Percentiles rank a stretch among this genome's conserved stretches.
phyloP scores from a whole-genome alignment of 2,113 vertebrate genomes.

The Heterocephalus glaber region DNA sequence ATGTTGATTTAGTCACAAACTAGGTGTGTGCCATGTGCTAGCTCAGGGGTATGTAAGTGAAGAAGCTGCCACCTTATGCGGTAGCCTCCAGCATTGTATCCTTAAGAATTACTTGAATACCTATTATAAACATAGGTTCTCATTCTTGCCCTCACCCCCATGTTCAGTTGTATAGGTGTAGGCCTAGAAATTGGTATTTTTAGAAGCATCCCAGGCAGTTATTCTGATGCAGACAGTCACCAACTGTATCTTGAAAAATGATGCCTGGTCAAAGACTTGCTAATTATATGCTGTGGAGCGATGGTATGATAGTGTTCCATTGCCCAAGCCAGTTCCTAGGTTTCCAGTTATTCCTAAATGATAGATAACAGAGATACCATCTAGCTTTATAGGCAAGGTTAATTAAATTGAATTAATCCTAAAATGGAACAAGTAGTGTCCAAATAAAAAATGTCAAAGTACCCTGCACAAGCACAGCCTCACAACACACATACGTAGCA shows the following conservation, averaged over 20 bases:
- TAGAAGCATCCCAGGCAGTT: not conserved
- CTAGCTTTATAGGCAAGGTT: not conserved
- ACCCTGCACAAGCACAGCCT: not conserved
- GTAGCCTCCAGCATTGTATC: not conserved
- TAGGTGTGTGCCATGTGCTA: not conserved
- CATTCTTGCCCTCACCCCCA: not conserved
- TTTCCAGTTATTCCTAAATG: not conserved
- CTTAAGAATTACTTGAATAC: not conserved
- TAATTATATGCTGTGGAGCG: not conserved
- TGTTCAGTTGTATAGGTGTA: not conserved
- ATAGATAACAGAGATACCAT: not conserved
- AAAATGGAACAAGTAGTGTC: not conserved
- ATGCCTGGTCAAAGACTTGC: not conserved
- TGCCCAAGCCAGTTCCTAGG: not conserved
- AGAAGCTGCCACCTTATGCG: not conserved
- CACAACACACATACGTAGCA: not conserved
- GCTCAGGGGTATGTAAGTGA: not conserved
- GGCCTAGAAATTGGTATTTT: not conserved
- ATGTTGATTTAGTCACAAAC: not conserved
- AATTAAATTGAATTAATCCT: not conserved
- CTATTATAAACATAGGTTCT: not conserved
- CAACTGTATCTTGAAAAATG: not conserved
- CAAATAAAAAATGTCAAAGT: not conserved
- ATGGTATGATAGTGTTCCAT: accelerated
- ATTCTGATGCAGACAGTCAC: not conserved